Percentiles rank a stretch among this genome's conserved stretches.
These are phyloP conservation scores for Pheosia gnoma DNA, from an alignment of 2,888 invertebrate genomes.

Conservation along the genomic window DNA sequence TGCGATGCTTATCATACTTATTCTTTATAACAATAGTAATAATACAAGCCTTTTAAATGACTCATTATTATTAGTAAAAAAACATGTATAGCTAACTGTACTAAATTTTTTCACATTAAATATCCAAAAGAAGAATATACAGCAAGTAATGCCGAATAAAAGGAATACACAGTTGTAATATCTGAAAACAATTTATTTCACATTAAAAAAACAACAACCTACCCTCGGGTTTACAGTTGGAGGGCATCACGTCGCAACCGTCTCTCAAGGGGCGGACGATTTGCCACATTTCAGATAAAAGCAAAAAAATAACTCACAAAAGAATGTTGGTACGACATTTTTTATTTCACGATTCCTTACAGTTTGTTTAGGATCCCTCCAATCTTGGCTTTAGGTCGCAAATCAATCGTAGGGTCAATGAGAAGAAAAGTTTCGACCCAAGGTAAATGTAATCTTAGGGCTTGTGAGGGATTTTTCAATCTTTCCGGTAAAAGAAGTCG, in stretches of 20 bases:
- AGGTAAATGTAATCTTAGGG: slow-evolving; percentile 29
- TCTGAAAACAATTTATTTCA: slow-evolving; percentile 8
- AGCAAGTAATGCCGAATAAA: background rate
- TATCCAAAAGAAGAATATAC: background rate
- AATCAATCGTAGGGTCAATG: slow-evolving; percentile 35
- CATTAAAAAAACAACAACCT: slow-evolving; percentile 20
- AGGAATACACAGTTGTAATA: background rate
- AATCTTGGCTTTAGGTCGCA: slow-evolving; percentile 38
- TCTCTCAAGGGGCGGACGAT: slow-evolving; percentile 21
- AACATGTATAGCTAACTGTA: no score
- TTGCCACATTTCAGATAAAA: slow-evolving; percentile 20
- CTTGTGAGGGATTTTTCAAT: slow-evolving; percentile 28
- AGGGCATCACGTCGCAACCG: slow-evolving; percentile 26
- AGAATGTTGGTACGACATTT: slow-evolving; percentile 36
- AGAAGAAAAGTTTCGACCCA: slow-evolving; percentile 31
- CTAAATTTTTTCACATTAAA: no score
- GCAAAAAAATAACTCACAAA: slow-evolving; percentile 36
- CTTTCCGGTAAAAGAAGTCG: slow-evolving; percentile 16
- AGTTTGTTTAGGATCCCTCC: slow-evolving; percentile 48
- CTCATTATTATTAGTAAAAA: no score
- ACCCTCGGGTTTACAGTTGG: slow-evolving; percentile 23
- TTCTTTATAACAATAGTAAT: no score
- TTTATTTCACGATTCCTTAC: slow-evolving; percentile 35
- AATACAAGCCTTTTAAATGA: no score
- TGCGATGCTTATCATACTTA: no score